Evolutionary conservation across 2,888 invertebrate genomes (phyloP).

Genomic region (Eumacrocentrus americanus): DNA sequence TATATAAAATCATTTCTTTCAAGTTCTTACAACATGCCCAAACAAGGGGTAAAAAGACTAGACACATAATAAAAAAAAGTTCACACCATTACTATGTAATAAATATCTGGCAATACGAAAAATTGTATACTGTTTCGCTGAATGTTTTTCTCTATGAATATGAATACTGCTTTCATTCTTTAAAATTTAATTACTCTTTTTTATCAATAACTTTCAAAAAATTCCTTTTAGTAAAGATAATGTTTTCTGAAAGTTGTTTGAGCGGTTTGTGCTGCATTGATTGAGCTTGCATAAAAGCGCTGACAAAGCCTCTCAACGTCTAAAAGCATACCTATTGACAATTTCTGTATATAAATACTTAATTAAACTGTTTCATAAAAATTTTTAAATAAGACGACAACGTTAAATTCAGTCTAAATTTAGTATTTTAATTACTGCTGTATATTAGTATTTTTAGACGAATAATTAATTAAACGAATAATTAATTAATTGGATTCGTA

Average conservation of each 20-base stretch:
- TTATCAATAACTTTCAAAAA: not conserved
- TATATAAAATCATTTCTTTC: constrained; percentile 39
- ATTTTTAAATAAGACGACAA: constrained; percentile 25
- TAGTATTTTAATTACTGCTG: constrained; percentile 37
- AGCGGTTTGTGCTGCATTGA: constrained; percentile 52
- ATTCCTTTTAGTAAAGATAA: too few species aligned
- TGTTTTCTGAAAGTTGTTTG: constrained; percentile 33
- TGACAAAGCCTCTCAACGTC: constrained; percentile 54
- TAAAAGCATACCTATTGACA: constrained; percentile 49
- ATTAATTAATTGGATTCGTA: not conserved
- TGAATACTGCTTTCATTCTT: not conserved
- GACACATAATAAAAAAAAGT: constrained; percentile 57
- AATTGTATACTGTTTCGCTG: constrained; percentile 44
- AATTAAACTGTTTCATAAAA: constrained; percentile 33
- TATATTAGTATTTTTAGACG: constrained; percentile 59
- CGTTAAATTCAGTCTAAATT: not conserved
- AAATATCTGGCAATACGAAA: constrained; percentile 50
- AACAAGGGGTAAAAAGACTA: constrained; percentile 56
- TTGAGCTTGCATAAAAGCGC: constrained; percentile 58
- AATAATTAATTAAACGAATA: constrained; percentile 39
- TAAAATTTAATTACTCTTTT: constrained; percentile 26
- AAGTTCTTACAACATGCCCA: constrained; percentile 59
- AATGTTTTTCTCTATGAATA: constrained; percentile 34
- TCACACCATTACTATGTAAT: constrained; percentile 52
- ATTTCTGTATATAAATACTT: too few species aligned